Evolutionary conservation across 2,113 vertebrate genomes (phyloP).

Genomic region (Melozone crissalis): DNA sequence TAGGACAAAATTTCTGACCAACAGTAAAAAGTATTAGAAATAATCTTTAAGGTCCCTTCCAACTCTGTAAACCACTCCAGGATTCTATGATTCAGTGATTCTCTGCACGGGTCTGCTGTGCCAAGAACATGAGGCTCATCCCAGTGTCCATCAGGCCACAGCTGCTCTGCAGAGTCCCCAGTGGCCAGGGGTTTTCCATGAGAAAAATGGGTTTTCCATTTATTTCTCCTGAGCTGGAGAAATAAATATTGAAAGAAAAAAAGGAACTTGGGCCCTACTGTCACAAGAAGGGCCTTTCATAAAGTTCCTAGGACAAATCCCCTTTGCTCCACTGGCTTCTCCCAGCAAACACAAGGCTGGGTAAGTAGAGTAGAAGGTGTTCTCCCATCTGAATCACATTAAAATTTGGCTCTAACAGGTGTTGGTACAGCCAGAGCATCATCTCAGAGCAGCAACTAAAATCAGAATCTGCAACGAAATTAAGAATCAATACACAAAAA

Average conservation of each 20-base stretch:
- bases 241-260: neutral
- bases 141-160: neutral
- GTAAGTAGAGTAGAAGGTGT: neutral
- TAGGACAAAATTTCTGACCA: neutral
- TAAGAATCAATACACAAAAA: neutral
- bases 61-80: neutral
- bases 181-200: fast-evolving
- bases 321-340: fast-evolving
- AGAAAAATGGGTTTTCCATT: too few relatives aligned
- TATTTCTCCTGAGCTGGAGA: neutral
- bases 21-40: neutral
- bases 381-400: neutral
- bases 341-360: neutral
- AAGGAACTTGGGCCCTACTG: neutral
- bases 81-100: neutral
- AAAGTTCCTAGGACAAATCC: neutral
- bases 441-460: neutral
- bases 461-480: neutral
- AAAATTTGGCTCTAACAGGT: neutral
- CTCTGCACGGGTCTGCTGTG: fast-evolving
- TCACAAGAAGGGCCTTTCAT: neutral
- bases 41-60: neutral
- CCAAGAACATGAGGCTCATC: neutral
- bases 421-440: neutral
- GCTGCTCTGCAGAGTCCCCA: neutral